These are phyloP conservation scores for Caerostris darwini DNA, from an alignment of 1,140 invertebrate genomes.

Conservation along the genomic window DNA sequence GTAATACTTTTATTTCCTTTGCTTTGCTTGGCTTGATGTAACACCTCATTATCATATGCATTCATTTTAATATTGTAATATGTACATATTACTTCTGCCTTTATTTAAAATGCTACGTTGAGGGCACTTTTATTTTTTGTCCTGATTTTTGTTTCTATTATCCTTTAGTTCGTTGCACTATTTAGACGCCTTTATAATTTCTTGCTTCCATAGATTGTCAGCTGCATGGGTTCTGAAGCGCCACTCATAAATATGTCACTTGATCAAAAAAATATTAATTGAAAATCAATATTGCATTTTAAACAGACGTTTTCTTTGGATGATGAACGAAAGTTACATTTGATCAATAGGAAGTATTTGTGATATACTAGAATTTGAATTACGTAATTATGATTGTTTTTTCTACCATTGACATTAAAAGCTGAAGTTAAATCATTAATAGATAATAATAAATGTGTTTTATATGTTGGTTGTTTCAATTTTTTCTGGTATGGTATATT, in stretches of 20 bases:
- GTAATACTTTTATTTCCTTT: neutral
- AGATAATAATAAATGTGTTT: too few species aligned
- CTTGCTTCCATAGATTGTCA: neutral
- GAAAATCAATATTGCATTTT: neutral
- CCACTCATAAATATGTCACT: constrained; percentile 22
- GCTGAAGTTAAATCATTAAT: too few species aligned
- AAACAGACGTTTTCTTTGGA: neutral
- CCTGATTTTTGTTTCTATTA: too few species aligned
- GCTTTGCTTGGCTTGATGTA: neutral
- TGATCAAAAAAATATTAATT: neutral
- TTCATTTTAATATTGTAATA: neutral
- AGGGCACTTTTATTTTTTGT: too few species aligned
- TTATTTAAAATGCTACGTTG: neutral
- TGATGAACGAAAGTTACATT: neutral
- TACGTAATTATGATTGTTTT: too few species aligned
- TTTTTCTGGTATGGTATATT: too few species aligned
- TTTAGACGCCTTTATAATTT: neutral
- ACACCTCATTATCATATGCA: neutral
- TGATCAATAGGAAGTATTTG: too few species aligned
- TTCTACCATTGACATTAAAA: too few species aligned
- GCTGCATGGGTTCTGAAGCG: neutral
- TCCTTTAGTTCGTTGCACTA: neutral
- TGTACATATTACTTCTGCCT: neutral
- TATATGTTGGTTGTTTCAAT: too few species aligned
- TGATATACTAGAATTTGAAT: too few species aligned